A percentile compares a stretch with the other conserved stretches of the same genome.
phyloP scores from a whole-genome alignment of 2,888 invertebrate species.

The Ophion ventricosus region DNA sequence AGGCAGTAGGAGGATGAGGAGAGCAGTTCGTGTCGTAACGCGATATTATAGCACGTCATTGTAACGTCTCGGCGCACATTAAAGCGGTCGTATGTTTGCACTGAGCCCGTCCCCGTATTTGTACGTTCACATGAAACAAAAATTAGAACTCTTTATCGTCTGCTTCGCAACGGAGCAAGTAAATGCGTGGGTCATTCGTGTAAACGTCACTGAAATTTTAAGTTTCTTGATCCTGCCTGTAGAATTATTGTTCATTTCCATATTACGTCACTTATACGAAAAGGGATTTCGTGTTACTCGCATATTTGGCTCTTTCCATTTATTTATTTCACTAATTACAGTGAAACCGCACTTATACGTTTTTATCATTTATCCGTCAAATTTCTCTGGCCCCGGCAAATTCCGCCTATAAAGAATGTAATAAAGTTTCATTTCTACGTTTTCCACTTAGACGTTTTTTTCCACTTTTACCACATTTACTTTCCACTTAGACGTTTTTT shows the following conservation, averaged over 20 bases:
- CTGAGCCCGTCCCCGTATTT: constrained; percentile 9
- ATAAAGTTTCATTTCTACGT: no score
- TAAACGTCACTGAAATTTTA: not conserved
- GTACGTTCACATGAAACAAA: constrained; percentile 7
- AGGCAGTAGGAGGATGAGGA: constrained; percentile 3
- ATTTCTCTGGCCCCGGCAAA: no score
- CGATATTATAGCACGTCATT: constrained; percentile 48
- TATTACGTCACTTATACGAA: no score
- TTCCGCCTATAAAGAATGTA: no score
- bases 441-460: no score
- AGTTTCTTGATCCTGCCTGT: not conserved
- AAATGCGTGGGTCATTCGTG: not conserved
- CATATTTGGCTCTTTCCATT: no score
- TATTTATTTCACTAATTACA: no score
- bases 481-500: no score
- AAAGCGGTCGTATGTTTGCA: constrained; percentile 42
- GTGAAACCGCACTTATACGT: no score
- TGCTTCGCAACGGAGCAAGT: not conserved
- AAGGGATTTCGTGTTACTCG: no score
- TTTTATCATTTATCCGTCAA: no score
- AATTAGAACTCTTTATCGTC: constrained; percentile 1
- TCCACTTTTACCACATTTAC: no score
- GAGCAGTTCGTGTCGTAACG: constrained; percentile 44
- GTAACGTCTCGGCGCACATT: constrained; percentile 50
- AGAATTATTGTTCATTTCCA: not conserved